Base-by-base conservation (phyloP, 2,888 invertebrate species). In the Mythimna lalbum region DNA sequence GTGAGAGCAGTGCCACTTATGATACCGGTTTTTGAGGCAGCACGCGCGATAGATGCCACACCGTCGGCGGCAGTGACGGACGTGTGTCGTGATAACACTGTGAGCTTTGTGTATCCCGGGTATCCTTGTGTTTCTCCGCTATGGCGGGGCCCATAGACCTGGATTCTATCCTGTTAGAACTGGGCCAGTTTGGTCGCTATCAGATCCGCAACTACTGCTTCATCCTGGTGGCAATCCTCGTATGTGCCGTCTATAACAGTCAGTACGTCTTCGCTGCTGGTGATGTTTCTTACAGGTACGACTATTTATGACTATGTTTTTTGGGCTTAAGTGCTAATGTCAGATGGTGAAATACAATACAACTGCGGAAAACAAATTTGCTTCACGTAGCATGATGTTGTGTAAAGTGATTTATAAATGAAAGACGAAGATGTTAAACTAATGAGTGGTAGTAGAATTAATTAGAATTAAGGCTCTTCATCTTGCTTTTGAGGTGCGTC, bases 261-360 rank as follows among this genome's bases (percentile, higher is more conserved):
- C 94, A 95, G 80, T 96, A 96, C 75, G 93, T 96, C 59, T 96
- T 96, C 82, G 93, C 95, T 1, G 96, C 96, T 4, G 95, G 92
- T 4, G 91, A 92, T 59, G 86, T 95, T 2, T 87, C 90, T n/a
- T 95, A 81, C 74, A 84, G 81, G 81, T 81, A 77, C 39, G 73
- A 23, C 14, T 49, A 9, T 31, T 36, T 56, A n/a, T 31, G 21
- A 9, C 1, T 57, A 4, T 19, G 27, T 17, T 7, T 36, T 27
- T 69, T 43, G 43, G 19, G 27, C 12, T 17, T 50, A 1, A n/a
- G 10, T 17, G 14, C 10, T 7, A 36, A 10, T 27, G 12, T 10
- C 17, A 33, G n/a, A 36, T 0, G 12, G n/a, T n/a, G 4, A 33
- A 47, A n/a, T n/a, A n/a, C n/a, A n/a, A n/a, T n/a, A n/a, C n/a